Percentiles rank a stretch among this genome's conserved stretches.
Evolutionary conservation across 1,140 invertebrate genomes (phyloP).

Genomic region (Pachypeltis micranthus): DNA sequence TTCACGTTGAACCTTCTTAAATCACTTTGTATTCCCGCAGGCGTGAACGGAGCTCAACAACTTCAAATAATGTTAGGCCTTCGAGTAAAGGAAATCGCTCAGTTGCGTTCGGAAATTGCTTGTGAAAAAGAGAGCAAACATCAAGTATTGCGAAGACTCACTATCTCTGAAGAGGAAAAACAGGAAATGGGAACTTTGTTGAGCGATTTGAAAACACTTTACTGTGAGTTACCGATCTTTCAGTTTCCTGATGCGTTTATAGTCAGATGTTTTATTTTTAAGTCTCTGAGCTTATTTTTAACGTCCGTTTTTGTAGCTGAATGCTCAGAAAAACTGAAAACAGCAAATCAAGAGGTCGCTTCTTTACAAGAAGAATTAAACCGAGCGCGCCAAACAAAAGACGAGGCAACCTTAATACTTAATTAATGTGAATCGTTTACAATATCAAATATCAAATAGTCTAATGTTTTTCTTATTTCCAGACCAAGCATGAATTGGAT

Average conservation of each 20-base stretch:
- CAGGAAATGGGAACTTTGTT: slow-evolving; percentile 4
- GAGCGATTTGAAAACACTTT: slow-evolving; percentile 1
- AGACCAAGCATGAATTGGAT: slow-evolving; percentile 11
- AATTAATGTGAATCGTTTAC: not conserved
- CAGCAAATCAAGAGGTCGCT: not conserved
- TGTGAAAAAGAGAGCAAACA: slow-evolving; percentile 21
- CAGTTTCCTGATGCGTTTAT: no score
- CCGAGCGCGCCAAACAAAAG: slow-evolving; percentile 5
- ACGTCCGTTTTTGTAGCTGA: not conserved
- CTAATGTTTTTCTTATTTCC: not conserved
- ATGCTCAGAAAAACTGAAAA: slow-evolving; percentile 1
- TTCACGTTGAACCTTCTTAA: no score
- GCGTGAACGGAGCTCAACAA: slow-evolving; percentile 27
- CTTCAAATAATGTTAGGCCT: slow-evolving; percentile 34
- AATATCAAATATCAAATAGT: not conserved
- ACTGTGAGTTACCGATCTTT: slow-evolving; percentile 8
- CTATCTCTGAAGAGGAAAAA: slow-evolving; percentile 18
- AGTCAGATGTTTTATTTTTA: no score
- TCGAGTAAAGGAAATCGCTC: slow-evolving; percentile 30
- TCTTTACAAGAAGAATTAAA: slow-evolving; percentile 11
- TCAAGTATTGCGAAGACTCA: slow-evolving; percentile 11
- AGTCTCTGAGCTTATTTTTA: no score
- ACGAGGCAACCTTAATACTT: slow-evolving; percentile 4
- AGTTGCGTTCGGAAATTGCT: slow-evolving; percentile 30
- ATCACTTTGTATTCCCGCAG: no score